Evolutionary conservation across 2,888 invertebrate species (phyloP).

Genomic region (Vannuccia rotundouncinata): DNA sequence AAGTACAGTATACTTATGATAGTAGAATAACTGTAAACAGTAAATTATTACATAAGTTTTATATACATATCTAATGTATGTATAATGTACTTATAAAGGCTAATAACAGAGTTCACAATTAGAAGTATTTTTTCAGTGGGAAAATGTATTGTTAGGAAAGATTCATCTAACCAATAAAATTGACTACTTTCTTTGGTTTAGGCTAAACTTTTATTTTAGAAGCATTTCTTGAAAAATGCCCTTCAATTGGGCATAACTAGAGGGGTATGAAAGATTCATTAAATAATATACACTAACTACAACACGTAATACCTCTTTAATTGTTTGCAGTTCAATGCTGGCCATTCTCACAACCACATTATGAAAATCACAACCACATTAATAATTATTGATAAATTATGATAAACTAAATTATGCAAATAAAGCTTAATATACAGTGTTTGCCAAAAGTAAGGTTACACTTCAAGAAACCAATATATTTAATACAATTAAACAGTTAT

Average conservation of each 20-base stretch:
- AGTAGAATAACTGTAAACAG: neutral
- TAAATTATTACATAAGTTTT: neutral
- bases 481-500: too few relatives aligned
- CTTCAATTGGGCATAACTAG: neutral
- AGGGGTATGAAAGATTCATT: neutral
- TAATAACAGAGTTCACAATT: neutral
- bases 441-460: too few relatives aligned
- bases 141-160: neutral
- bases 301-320: neutral
- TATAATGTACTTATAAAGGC: neutral
- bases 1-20: too few relatives aligned
- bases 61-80: neutral
- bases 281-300: neutral
- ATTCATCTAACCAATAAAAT: neutral
- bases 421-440: too few relatives aligned
- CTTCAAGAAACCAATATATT: too few relatives aligned
- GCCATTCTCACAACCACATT: neutral
- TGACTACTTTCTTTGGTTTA: neutral
- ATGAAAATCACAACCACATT: too few relatives aligned
- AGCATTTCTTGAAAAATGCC: neutral
- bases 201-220: neutral
- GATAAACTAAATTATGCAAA: too few relatives aligned
- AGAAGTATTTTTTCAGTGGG: neutral
- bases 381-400: too few relatives aligned
- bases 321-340: neutral